phyloP scores from a whole-genome alignment of 2,113 vertebrate species.

The Diphyllodes magnificus region DNA sequence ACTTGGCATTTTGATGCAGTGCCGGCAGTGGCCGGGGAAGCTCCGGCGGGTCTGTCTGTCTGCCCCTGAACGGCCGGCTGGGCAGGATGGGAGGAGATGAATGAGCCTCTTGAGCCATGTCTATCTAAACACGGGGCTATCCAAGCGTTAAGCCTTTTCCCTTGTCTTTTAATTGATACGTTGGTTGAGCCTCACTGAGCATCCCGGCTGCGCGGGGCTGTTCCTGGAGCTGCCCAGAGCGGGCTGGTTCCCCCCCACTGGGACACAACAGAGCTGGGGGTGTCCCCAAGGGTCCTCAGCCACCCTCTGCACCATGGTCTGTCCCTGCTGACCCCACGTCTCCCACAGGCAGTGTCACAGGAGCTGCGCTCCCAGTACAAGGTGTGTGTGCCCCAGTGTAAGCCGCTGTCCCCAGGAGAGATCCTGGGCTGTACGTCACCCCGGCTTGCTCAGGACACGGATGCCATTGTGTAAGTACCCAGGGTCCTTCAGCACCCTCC shows the following conservation, averaged over 20 bases:
- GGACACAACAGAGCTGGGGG: not conserved
- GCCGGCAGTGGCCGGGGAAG: slow-evolving; percentile 7
- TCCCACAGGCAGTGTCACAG: slow-evolving; percentile 64
- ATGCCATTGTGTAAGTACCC: slow-evolving; percentile 88
- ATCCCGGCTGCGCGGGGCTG: rapidly evolving
- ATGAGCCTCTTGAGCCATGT: slow-evolving; percentile 46
- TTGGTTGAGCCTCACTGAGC: not conserved
- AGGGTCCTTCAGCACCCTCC: not conserved
- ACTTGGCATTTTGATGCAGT: slow-evolving; percentile 52
- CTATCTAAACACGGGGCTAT: slow-evolving; percentile 36
- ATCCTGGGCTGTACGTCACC: slow-evolving; percentile 94
- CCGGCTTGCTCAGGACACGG: slow-evolving; percentile 73
- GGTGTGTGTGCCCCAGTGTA: slow-evolving; percentile 89
- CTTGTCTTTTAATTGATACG: slow-evolving; percentile 54
- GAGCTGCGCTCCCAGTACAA: slow-evolving; percentile 82
- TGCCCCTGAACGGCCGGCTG: slow-evolving; percentile 9
- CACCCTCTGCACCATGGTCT: rapidly evolving
- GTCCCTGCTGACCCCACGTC: not conserved
- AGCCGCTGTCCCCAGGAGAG: slow-evolving; percentile 95
- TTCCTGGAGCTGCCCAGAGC: not conserved
- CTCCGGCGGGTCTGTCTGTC: slow-evolving; percentile 38
- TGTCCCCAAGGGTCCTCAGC: not conserved
- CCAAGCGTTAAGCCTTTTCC: not conserved
- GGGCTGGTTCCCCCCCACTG: rapidly evolving
- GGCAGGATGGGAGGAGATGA: slow-evolving; percentile 41